Base-by-base conservation (phyloP, 2,888 invertebrate species). In the Rutpela maculata region DNA sequence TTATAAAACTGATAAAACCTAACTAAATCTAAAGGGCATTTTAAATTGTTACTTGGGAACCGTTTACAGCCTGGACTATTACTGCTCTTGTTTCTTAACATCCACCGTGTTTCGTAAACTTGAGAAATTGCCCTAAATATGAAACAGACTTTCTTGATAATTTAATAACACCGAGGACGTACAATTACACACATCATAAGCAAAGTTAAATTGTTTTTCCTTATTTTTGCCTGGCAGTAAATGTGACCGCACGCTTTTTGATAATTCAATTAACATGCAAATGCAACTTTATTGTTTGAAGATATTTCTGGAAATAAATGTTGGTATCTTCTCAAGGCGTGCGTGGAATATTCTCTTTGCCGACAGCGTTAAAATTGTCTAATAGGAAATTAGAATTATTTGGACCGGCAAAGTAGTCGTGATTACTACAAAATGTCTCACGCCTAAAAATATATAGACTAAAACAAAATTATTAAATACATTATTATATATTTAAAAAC, bases 151-250 rank as follows among this genome's bases (percentile, higher is more conserved):
- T 73, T 68, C 72, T 69, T 67, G 59, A 69, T 79, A 77, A 77
- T 79, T 79, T 75, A 75, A 79, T 77, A 79, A 75, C 67, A 65
- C 72, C 71, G 60, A 67, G 76, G 75, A 79, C 74, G 69, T 67
- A 62, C 74, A 79, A 74, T 79, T 77, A 75, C 77, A 79, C 77
- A 79, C 77, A 75, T 75, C 77, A 75, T 75, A 79, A 75, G 72
- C 75, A 75, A 77, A 75, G 75, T 76, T 75, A 68, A 76, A 70
- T 57, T 56, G 31, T 68, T 68, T 55, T 50, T 67, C 12, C 50
- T 67, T 22, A 19, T 43, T 50, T 67, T 50, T 67, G 35, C 31
- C 1, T n/a, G 31, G 17, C n/a, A 10, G 62, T 22, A 22, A 22
- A 59, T 59, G 59, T 59, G 59, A 12, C 59, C n/a, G 62, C 50